Base-by-base conservation (phyloP, 2,113 vertebrate species). In the Hyla sarda region DNA sequence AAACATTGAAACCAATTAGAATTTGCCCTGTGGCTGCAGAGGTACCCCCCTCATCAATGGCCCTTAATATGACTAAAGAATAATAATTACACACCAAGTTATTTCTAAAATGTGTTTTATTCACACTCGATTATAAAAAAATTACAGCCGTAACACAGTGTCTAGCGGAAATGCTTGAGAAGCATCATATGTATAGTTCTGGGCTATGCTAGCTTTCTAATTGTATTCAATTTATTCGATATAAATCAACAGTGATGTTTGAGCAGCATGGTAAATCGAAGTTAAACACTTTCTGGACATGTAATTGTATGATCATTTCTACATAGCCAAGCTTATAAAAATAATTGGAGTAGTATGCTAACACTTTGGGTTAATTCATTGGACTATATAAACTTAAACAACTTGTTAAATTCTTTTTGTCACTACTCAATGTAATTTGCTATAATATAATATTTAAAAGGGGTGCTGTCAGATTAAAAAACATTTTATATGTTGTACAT, bases 251-350 rank as follows among this genome's bases (percentile, higher is more conserved):
- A 94, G 92, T 91, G 91, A 89, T 91, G 81, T 92, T 92, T 93
- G 93, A 93, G 94, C 94, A 89, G 93, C 93, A 93, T 92, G 92
- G 84, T 95, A 94, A 95, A 95, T 94, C 94, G 93, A 93, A 94
- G 93, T 93, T 95, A 94, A 95, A 94, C 92, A 94, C 93, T 94
- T 95, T 94, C 94, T 93, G 93, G 94, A 95, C 93, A 95, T 94
- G 92, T 95, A 95, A 95, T 95, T 95, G n/a, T n/a, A n/a, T n/a
- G 94, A 95, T 95, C 94, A 95, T 94, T 95, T 94, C 93, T 95
- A 94, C 94, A 95, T 95, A 94, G 91, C 92, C 92, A 92, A 94
- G 93, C 93, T 95, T 94, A 95, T 94, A 89, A 94, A 94, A 94
- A 92, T 93, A 94, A 94, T 95, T 94, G 95, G 92, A 95, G 94